Evolutionary conservation across 1,140 invertebrate genomes (phyloP).

Genomic region (Chlorops oryzae): DNA sequence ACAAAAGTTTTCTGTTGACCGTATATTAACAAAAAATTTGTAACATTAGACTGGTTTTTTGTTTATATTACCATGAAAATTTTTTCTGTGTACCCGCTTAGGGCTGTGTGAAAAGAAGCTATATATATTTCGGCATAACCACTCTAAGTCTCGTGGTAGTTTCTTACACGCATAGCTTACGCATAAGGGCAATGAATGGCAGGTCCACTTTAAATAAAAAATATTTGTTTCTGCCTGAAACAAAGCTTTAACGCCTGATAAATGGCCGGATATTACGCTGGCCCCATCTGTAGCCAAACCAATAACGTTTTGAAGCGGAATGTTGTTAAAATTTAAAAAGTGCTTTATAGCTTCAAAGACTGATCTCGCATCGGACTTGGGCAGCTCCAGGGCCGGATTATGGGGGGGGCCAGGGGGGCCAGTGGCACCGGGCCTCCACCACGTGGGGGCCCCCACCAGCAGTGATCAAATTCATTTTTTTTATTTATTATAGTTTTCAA

Average conservation of each 20-base stretch:
- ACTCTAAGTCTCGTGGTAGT: neutral
- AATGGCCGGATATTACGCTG: constrained; percentile 8
- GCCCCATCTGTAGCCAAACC: constrained; percentile 12
- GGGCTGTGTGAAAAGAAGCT: neutral
- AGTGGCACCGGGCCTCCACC: too few species aligned
- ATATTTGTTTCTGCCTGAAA: constrained; percentile 4
- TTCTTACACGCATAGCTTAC: neutral
- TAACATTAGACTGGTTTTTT: too few species aligned
- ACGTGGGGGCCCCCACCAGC: too few species aligned
- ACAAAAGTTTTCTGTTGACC: too few species aligned
- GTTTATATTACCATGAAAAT: constrained; percentile 12
- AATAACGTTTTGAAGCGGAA: constrained; percentile 11
- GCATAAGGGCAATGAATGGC: neutral
- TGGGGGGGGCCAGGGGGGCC: too few species aligned
- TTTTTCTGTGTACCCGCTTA: neutral
- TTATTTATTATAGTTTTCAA: too few species aligned
- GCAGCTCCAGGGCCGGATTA: too few species aligned
- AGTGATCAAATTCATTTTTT: too few species aligned
- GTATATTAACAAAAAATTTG: too few species aligned
- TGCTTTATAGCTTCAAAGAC: too few species aligned
- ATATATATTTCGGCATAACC: neutral
- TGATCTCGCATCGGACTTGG: too few species aligned
- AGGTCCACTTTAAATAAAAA: neutral
- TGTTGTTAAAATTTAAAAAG: too few species aligned
- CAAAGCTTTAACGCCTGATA: constrained; percentile 4